Evolutionary conservation across 2,797 vertebrate species (phyloP).

Genomic region (Varecia variegata): DNA sequence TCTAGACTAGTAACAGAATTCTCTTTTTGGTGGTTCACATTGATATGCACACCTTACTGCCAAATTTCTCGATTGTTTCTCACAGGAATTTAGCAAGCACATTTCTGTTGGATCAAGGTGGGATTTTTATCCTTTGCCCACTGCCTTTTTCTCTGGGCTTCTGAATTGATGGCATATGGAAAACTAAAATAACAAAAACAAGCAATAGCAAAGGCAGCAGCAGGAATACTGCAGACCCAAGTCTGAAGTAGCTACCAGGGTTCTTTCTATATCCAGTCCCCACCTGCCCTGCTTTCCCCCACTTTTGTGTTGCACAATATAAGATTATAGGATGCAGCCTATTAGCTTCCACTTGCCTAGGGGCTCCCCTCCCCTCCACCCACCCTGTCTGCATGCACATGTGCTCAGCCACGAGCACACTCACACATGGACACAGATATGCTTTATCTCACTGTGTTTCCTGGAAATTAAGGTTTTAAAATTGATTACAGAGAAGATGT

Average conservation of each 20-base stretch:
- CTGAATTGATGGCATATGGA: background rate
- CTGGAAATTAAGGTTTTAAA: background rate
- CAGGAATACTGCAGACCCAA: background rate
- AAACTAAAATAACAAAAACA: background rate
- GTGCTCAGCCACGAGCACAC: background rate
- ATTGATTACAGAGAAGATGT: background rate
- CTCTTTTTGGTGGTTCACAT: background rate
- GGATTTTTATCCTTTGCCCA: background rate
- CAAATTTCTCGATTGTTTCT: background rate
- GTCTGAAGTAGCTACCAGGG: background rate
- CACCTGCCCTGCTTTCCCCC: background rate
- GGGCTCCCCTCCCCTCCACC: accelerated
- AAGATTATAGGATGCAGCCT: background rate
- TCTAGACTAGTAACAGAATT: background rate
- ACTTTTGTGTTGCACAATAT: background rate
- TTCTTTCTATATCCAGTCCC: background rate
- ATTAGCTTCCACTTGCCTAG: background rate
- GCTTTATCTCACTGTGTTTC: background rate
- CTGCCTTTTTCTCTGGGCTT: background rate
- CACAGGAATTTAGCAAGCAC: background rate
- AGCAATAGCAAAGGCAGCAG: background rate
- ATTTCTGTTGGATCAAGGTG: background rate
- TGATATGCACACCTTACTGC: background rate
- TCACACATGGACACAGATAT: background rate
- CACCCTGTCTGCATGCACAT: background rate